phyloP scores from a whole-genome alignment of 1,140 invertebrate species.

The Drosophila sechellia region DNA sequence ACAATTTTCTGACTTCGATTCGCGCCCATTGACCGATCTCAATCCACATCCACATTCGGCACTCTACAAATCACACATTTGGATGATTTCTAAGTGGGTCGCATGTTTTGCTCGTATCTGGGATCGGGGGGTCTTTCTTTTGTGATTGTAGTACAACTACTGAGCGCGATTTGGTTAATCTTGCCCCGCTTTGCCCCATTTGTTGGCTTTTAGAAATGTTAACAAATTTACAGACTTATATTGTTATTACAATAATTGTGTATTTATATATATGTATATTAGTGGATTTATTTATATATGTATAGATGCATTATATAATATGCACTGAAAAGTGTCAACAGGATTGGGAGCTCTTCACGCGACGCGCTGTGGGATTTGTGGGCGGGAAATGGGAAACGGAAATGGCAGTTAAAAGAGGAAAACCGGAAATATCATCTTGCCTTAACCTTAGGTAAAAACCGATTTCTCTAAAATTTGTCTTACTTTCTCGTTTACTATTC shows the following conservation, averaged over 20 bases:
- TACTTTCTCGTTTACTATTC: slow-evolving; percentile 56
- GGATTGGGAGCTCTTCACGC: slow-evolving; percentile 18
- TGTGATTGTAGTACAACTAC: slow-evolving; percentile 48
- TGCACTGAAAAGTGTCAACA: slow-evolving; percentile 54
- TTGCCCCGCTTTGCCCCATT: slow-evolving; percentile 14
- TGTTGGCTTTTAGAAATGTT: slow-evolving; percentile 57
- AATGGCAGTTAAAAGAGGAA: slow-evolving; percentile 23
- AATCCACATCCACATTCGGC: slow-evolving; percentile 40
- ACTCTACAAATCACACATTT: slow-evolving; percentile 15
- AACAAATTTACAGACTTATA: slow-evolving; percentile 78
- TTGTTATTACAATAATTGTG: slow-evolving; percentile 59
- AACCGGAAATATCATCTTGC: slow-evolving; percentile 22
- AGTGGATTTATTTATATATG: slow-evolving; percentile 28
- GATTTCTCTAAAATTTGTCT: slow-evolving; percentile 67
- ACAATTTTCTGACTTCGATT: slow-evolving; percentile 60
- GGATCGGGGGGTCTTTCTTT: not conserved
- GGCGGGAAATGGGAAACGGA: not conserved
- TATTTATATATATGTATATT: slow-evolving; percentile 43
- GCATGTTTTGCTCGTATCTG: slow-evolving; percentile 9
- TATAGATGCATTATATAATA: slow-evolving; percentile 41
- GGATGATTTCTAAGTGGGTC: slow-evolving; percentile 2
- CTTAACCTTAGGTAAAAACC: slow-evolving; percentile 63
- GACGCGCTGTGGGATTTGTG: not conserved
- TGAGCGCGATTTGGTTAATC: slow-evolving; percentile 34
- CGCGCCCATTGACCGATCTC: slow-evolving; percentile 17